phyloP scores from a whole-genome alignment of 2,113 vertebrate species.

The Anarrhichthys ocellatus region DNA sequence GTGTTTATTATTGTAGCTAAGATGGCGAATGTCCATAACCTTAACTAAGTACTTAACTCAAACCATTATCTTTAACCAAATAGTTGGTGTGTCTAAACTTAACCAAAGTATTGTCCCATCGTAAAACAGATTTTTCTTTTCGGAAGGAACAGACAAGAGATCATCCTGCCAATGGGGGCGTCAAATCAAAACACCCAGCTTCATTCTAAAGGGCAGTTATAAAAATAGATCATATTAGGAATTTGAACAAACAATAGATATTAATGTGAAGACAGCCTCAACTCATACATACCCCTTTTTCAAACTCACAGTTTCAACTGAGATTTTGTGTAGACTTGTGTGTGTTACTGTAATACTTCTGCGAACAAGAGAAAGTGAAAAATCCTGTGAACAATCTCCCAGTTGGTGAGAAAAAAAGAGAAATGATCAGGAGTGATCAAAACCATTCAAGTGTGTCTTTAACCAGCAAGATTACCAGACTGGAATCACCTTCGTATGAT shows the following conservation, averaged over 20 bases:
- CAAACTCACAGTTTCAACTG: conserved; percentile 15
- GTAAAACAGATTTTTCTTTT: neutral
- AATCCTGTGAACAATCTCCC: conserved; percentile 54
- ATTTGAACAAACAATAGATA: neutral
- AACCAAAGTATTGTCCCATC: neutral
- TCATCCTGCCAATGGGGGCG: neutral
- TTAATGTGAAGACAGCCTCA: neutral
- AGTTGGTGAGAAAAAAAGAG: conserved; percentile 38
- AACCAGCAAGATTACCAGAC: conserved; percentile 42
- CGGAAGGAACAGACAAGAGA: neutral
- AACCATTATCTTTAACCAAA: neutral
- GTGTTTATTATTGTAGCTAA: too few species aligned
- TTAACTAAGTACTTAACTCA: neutral
- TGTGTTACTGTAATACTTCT: conserved; percentile 31
- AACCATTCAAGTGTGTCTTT: conserved; percentile 64
- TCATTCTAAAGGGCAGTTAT: neutral
- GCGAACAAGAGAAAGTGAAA: conserved; percentile 49
- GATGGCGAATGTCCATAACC: neutral
- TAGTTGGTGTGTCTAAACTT: neutral
- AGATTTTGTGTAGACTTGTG: conserved; percentile 16
- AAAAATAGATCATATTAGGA: neutral
- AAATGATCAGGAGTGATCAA: conserved; percentile 48
- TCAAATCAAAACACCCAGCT: too few species aligned
- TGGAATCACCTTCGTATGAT: conserved; percentile 59
- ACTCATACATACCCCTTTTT: neutral